phyloP scores from a whole-genome alignment of 2,113 vertebrate genomes.

The Climacteris rufus region DNA sequence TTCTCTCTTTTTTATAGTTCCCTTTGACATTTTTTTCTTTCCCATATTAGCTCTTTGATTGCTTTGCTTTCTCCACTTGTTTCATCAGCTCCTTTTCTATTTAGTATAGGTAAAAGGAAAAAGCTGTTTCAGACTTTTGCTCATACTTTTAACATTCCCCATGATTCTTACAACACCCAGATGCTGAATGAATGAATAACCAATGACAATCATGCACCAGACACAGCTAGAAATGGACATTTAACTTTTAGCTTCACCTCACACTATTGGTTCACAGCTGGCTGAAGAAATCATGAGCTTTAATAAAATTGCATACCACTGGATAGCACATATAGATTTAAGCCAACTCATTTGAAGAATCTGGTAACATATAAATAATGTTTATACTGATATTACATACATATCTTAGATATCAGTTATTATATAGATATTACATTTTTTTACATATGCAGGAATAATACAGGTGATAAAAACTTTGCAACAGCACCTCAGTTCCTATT shows the following conservation, averaged over 20 bases:
- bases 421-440: background rate
- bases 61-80: background rate
- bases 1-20: background rate
- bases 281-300: background rate
- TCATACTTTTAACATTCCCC: background rate
- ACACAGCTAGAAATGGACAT: background rate
- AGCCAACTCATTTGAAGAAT: background rate
- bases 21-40: background rate
- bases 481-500: background rate
- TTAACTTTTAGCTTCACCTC: background rate
- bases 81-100: background rate
- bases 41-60: background rate
- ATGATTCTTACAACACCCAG: background rate
- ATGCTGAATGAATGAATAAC: background rate
- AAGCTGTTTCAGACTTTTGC: background rate
- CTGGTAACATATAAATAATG: background rate
- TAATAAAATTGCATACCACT: background rate
- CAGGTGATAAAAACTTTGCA: background rate
- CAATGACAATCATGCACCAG: background rate
- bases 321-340: background rate
- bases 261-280: background rate
- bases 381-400: background rate
- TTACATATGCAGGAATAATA: background rate
- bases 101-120: background rate
- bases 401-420: background rate